Percentiles rank a stretch among this genome's conserved stretches.
These are phyloP conservation scores for Eriosoma lanigerum DNA, from an alignment of 1,140 invertebrate genomes.

Conservation along the genomic window DNA sequence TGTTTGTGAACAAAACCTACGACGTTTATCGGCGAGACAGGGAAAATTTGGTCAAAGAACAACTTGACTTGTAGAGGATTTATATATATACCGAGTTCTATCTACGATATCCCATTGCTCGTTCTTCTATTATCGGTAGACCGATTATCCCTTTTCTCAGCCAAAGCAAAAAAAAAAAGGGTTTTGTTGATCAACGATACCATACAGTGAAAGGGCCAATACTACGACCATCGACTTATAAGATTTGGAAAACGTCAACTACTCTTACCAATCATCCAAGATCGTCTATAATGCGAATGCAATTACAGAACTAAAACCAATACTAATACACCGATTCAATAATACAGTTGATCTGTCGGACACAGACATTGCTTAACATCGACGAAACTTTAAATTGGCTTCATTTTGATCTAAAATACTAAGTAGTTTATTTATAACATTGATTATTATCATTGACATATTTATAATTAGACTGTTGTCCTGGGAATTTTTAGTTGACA, in stretches of 20 bases:
- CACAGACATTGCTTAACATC: background rate
- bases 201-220: background rate
- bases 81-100: background rate
- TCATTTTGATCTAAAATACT: background rate
- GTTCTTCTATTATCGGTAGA: too few relatives aligned
- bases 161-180: background rate
- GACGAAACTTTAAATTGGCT: background rate
- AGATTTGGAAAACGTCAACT: background rate
- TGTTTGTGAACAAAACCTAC: background rate
- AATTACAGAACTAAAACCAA: background rate
- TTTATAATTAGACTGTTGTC: too few relatives aligned
- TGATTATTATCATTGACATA: too few relatives aligned
- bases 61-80: too few relatives aligned
- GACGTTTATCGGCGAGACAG: background rate
- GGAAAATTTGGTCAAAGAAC: conserved; percentile 10
- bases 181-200: background rate
- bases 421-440: too few relatives aligned
- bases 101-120: background rate
- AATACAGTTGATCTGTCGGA: background rate
- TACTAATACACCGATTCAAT: background rate
- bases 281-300: background rate
- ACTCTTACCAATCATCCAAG: background rate
- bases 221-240: background rate
- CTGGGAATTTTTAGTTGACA: too few relatives aligned
- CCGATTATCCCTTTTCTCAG: background rate